Evolutionary conservation across 2,113 vertebrate genomes (phyloP), one percentile per base, ranked within the genome.

Genomic region (Gadus macrocephalus): DNA sequence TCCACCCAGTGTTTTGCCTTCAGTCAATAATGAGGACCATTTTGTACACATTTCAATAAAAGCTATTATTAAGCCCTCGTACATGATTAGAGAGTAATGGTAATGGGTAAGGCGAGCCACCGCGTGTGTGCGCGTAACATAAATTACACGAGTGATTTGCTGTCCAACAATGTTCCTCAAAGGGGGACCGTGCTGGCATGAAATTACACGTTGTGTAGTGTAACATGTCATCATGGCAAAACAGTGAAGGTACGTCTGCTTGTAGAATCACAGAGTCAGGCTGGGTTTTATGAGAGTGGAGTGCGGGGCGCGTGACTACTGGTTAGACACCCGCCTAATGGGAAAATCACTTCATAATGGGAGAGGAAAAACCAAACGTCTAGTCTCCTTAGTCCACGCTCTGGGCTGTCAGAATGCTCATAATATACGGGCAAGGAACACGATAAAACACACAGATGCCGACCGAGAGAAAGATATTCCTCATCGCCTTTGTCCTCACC

Each of bases 341-440:
- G 77, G 77, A 81, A 81, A 72, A 81, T 79, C 82, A 76, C 77
- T 85, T 71, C 70, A 72, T 74, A 77, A 77, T 82, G 74, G 58
- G 56, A 31, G 31, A 12, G 35, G n/a, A 28, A 65, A 60, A 5
- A 15, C 15, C 31, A 63, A 20, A 17, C 14, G 84, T 88, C 80
- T 83, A 81, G 78, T 79, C 79, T 76, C 79, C 77, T 83, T 79
- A 83, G 77, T 83, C 80, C 81, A 66, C 67, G 68, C 69, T 73
- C 20, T 70, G 66, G 49, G 67, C 31, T 64, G 74, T 17, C n/a
- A 16, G 2, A 58, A 58, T 62, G 61, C n/a, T 22, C 59, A 20
- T 62, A 27, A 22, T 73, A 65, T 61, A 71, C 55, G 53, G 31
- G 31, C 74, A 66, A 56, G 2, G 5, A 17, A 53, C 20, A 53